Evolutionary conservation across 2,888 invertebrate genomes (phyloP).

Genomic region (Dynastes maya): DNA sequence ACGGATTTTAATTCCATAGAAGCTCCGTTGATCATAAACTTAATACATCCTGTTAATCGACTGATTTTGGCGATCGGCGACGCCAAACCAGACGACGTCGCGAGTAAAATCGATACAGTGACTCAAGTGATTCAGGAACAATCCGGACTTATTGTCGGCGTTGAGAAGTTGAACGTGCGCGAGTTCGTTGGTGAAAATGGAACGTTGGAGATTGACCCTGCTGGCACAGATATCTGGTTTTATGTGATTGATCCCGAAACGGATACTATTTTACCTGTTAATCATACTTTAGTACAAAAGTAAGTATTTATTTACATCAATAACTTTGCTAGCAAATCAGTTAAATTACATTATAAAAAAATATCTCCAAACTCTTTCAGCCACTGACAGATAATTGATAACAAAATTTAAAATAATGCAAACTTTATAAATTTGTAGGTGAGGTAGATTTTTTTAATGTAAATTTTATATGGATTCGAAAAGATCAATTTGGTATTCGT

Average conservation of each 20-base stretch:
- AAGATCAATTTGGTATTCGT: too few relatives aligned
- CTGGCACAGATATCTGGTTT: constrained; percentile 90
- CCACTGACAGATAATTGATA: too few relatives aligned
- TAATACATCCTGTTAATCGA: constrained; percentile 84
- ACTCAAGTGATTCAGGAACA: constrained; percentile 80
- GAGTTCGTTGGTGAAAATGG: constrained; percentile 83
- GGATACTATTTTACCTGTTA: constrained; percentile 82
- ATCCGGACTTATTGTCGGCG: constrained; percentile 83
- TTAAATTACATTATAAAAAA: too few relatives aligned
- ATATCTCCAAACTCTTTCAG: too few relatives aligned
- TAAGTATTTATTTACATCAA: constrained; percentile 65
- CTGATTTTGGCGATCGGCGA: constrained; percentile 67
- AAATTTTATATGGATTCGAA: too few relatives aligned
- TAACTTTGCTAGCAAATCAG: not conserved
- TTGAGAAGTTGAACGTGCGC: constrained; percentile 88
- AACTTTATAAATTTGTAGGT: too few relatives aligned
- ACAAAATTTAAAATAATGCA: too few relatives aligned
- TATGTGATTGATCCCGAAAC: constrained; percentile 87
- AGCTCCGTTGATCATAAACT: constrained; percentile 82
- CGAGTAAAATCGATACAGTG: constrained; percentile 73
- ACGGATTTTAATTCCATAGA: constrained; percentile 77
- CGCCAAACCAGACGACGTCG: constrained; percentile 81
- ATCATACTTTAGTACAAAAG: constrained; percentile 81
- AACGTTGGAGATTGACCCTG: constrained; percentile 79
- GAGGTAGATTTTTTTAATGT: too few relatives aligned